Evolutionary conservation across 1,140 invertebrate genomes (phyloP), one percentile per base, ranked within the genome.

Genomic region (Wasmannia auropunctata): DNA sequence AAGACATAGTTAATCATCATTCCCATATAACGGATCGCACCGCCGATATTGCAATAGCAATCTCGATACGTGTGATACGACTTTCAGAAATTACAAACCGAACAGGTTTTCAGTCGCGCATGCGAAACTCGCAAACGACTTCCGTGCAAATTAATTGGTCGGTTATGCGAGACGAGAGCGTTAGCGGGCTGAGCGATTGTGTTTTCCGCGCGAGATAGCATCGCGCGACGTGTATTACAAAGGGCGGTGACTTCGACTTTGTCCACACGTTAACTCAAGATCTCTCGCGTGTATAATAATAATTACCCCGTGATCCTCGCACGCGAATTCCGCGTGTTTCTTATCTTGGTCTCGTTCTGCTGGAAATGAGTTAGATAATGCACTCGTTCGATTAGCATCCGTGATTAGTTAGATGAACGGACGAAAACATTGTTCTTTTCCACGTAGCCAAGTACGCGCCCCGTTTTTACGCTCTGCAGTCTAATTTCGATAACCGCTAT

Each of bases 291-390:
- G 8, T 25, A 19, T 62, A 46, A n/a, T n/a, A n/a, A n/a, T n/a
- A n/a, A 62, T 62, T 60, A 63, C 25, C 28, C 11, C 25, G 74
- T 34, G 46, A n/a, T 49, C 11, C 10, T 16, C 51, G 56, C 51
- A 70, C 77, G 80, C 67, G 25, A 62, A 84, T 58, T 34, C 54
- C 69, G 67, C 46, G 34, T 81, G 77, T 81, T 31, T 10, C 46
- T 70, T 58, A 81, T 70, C 63, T 81, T 16, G 11, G 16, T n/a
- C 25, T 63, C 37, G 25, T 56, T 70, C 65, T 77, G 49, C 25
- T 72, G 19, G 14, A 81, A 70, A 31, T 37, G 5, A 40, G 16
- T 72, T 40, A 25, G 67, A 14, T 34, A 28, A 84, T 49, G 43
- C 56, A 49, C n/a, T 37, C 19, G 54, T 67, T 11, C 43, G 28